Conservation (phyloP, 2,888 invertebrate genomes). For the Loripinus fragilis region DNA sequence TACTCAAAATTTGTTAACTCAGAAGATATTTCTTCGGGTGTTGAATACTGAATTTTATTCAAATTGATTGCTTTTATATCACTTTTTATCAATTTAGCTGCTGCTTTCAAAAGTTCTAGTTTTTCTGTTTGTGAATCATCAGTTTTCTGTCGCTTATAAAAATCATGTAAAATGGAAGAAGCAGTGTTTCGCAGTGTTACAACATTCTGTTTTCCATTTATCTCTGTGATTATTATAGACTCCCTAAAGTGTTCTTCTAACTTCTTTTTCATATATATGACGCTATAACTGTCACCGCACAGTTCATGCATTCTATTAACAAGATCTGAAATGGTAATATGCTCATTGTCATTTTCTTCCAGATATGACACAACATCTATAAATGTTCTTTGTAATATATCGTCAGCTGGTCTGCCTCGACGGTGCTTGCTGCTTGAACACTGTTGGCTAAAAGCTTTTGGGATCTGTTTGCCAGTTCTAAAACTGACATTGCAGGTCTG, state of each 20-base stretch:
- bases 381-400: neutral
- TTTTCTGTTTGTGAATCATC: slow-evolving; percentile 43
- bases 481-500: slow-evolving; percentile 13
- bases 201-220: slow-evolving; percentile 54
- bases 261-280: slow-evolving; percentile 53
- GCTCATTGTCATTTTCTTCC: slow-evolving; percentile 41
- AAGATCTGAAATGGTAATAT: slow-evolving; percentile 36
- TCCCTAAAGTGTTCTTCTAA: slow-evolving; percentile 57
- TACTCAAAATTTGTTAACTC: slow-evolving; percentile 31
- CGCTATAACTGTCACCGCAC: slow-evolving; percentile 19
- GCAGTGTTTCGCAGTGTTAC: slow-evolving; percentile 58
- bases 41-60: slow-evolving; percentile 49
- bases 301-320: slow-evolving; percentile 36
- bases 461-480: slow-evolving; percentile 10
- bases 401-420: neutral
- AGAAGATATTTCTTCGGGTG: slow-evolving; percentile 33
- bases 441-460: neutral
- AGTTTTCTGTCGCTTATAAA: slow-evolving; percentile 31
- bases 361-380: slow-evolving; percentile 20
- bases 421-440: neutral
- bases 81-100: slow-evolving; percentile 61
- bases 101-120: slow-evolving; percentile 55
- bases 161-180: slow-evolving; percentile 42
- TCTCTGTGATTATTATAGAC: slow-evolving; percentile 50
- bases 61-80: slow-evolving; percentile 57